Base-by-base conservation (phyloP, 2,113 vertebrate genomes). In the Heterocephalus glaber region DNA sequence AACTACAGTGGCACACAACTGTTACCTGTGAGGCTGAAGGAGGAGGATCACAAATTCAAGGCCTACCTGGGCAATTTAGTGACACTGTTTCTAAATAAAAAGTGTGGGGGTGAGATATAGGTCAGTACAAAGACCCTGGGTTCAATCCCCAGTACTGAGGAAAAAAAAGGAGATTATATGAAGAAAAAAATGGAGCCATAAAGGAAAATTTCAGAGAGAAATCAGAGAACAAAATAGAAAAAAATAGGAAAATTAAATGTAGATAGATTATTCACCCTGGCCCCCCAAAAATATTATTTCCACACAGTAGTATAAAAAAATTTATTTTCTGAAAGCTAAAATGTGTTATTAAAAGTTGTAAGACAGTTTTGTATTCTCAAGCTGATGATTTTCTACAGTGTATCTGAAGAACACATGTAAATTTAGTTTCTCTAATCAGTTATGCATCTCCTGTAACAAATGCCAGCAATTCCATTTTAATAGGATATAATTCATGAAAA, bases 381-480 rank as follows among this genome's bases (percentile, higher is more conserved):
- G 92, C 83, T 96, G 86, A 92, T 96, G 96, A 95, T 20, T 92
- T 97, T 95, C 84, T 95, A 13, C 20, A 96, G 74, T 38, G 28
- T 70, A 94, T 95, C 70, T 92, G 95, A 98, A 95, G 65, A 92
- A 65, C n/a, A 95, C 65, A 90, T 60, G 58, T 89, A 82, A 98
- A 96, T 30, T 89, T 96, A 56, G 38, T 96, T 94, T 97, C 65
- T 97, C 79, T 86, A 97, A 96, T 96, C 92, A 97, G 74, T 65
- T 92, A 80, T 63, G 52, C 63, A 80, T 56, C 58, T 68, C 88
- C 96, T 66, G 95, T 86, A 90, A 70, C 90, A 28, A 87, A 80
- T 95, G 90, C 92, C 74, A 95, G 35, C 52, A 89, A 95, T 94
- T 96, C 52, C 10, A 61, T 86, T 96, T 96, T 70, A 96, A 97